phyloP scores from a whole-genome alignment of 2,888 invertebrate species.

The Hoplodrina blanda region DNA sequence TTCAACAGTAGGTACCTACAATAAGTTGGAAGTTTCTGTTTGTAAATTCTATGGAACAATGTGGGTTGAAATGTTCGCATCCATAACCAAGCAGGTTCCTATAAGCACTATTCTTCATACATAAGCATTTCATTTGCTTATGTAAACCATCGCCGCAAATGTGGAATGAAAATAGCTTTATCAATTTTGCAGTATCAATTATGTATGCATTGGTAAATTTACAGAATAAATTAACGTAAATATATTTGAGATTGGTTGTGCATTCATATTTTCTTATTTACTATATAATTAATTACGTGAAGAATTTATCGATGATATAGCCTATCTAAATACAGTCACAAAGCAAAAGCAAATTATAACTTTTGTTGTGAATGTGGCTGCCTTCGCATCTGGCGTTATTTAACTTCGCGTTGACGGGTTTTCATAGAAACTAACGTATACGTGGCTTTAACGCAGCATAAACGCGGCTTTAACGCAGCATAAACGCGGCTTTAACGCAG shows the following conservation, averaged over 20 bases:
- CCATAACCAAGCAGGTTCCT: constrained; percentile 45
- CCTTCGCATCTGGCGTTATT: constrained; percentile 10
- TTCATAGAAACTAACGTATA: neutral
- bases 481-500: neutral
- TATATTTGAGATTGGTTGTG: constrained; percentile 14
- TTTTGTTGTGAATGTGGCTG: constrained; percentile 21
- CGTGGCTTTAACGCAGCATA: neutral
- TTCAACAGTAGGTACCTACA: constrained; percentile 29
- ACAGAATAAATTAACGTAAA: constrained; percentile 13
- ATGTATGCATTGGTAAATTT: constrained; percentile 12
- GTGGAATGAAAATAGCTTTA: constrained; percentile 29
- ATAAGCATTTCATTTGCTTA: constrained; percentile 33
- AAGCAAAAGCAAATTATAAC: constrained; percentile 13
- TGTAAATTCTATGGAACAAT: constrained; percentile 62
- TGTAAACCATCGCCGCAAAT: constrained; percentile 27
- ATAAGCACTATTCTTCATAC: constrained; percentile 37
- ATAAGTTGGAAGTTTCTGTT: constrained; percentile 55
- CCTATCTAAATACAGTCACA: neutral
- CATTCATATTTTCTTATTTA: constrained; percentile 13
- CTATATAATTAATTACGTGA: neutral
- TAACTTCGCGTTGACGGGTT: neutral
- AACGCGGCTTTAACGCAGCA: too few species aligned
- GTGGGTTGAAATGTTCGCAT: constrained; percentile 35
- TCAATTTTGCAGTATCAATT: constrained; percentile 10
- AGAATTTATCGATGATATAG: neutral